These are phyloP conservation scores for Aramus guarauna DNA, from an alignment of 2,113 vertebrate genomes.

Conservation along the genomic window DNA sequence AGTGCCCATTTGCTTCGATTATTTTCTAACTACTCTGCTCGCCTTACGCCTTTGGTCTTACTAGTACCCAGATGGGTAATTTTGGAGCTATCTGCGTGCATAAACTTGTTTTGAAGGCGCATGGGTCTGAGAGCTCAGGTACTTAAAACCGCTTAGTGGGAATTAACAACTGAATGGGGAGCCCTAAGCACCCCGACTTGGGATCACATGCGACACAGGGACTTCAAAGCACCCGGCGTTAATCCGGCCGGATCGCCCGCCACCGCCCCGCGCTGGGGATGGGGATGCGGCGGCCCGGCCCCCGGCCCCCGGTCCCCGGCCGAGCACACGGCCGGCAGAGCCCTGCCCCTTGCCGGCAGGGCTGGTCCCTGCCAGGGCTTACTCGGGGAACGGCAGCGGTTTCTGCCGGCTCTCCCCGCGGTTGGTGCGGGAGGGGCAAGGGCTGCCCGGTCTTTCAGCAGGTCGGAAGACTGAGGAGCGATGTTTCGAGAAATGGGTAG, in stretches of 20 bases:
- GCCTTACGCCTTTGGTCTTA: constrained; percentile 8
- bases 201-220: neutral
- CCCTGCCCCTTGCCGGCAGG: neutral
- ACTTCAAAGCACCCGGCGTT: constrained; percentile 18
- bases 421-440: neutral
- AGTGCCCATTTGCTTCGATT: neutral
- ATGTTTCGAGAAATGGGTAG: neutral
- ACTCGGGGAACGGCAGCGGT: neutral
- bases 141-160: constrained; percentile 16
- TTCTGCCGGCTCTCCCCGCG: neutral
- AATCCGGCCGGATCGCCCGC: neutral
- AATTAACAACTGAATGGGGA: constrained; percentile 50
- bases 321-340: neutral
- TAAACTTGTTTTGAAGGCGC: constrained; percentile 12
- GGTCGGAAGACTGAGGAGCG: neutral
- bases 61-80: neutral
- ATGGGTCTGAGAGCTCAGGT: neutral
- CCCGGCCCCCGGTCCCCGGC: neutral
- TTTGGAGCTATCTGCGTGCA: constrained; percentile 25
- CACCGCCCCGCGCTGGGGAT: neutral
- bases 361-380: neutral
- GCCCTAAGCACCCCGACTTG: neutral
- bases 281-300: neutral
- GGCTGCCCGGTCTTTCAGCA: neutral
- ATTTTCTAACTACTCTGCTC: constrained; percentile 12